A percentile compares a stretch with the other conserved stretches of the same genome.
Conservation (phyloP, 2,888 invertebrate genomes). For the Deladenus siricidicola region DNA sequence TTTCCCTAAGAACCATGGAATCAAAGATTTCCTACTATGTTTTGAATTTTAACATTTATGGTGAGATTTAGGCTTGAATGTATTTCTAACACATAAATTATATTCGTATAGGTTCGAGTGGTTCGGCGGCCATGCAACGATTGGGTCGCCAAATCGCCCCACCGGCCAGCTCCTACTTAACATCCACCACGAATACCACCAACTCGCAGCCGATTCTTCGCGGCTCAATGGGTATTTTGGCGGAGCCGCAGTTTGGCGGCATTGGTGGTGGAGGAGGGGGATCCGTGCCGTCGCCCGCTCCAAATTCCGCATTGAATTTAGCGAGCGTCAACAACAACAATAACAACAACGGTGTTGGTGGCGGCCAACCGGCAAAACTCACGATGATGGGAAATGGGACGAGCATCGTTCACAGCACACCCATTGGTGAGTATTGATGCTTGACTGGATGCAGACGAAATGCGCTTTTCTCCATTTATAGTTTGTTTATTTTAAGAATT, state of each 20-base stretch:
- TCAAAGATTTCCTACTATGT: too few relatives aligned
- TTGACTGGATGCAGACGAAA: constrained; percentile 14
- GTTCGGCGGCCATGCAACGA: constrained; percentile 15
- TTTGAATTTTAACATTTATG: too few relatives aligned
- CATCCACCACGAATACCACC: neutral
- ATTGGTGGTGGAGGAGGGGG: constrained; percentile 2
- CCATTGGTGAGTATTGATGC: constrained; percentile 22
- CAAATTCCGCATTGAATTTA: constrained; percentile 14
- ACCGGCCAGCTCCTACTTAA: neutral
- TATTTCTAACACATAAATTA: too few relatives aligned
- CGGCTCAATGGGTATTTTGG: constrained; percentile 14
- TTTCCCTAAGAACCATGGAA: too few relatives aligned
- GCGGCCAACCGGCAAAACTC: constrained; percentile 20
- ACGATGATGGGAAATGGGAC: constrained; percentile 20
- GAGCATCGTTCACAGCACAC: constrained; percentile 33
- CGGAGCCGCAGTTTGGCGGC: neutral
- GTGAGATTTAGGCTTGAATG: too few relatives aligned
- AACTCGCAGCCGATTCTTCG: constrained; percentile 6
- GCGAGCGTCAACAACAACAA: constrained; percentile 2
- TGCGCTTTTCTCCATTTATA: neutral
- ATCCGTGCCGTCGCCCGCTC: constrained; percentile 26
- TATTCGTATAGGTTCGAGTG: constrained; percentile 1
- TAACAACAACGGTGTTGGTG: too few relatives aligned
- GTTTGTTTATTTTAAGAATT: neutral
- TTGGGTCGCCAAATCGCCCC: constrained; percentile 19